Conservation (phyloP, 1,140 invertebrate species). For the Eumaeus atala region DNA sequence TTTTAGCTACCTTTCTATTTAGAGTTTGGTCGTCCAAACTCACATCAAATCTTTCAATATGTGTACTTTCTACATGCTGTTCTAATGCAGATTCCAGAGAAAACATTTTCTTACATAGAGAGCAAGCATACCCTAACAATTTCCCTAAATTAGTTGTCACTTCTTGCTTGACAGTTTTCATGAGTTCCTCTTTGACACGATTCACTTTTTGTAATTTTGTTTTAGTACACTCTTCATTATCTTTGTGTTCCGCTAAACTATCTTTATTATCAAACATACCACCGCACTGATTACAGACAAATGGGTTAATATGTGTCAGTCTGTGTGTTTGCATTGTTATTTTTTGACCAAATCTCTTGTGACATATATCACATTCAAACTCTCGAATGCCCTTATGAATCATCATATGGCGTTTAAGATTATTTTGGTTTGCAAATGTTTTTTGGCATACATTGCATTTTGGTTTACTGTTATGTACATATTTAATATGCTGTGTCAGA, state of each 20-base stretch:
- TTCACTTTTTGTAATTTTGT: slow-evolving; percentile 36
- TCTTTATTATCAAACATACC: slow-evolving; percentile 48
- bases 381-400: slow-evolving; percentile 74
- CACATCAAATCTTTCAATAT: slow-evolving; percentile 45
- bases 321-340: slow-evolving; percentile 70
- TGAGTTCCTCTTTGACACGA: slow-evolving; percentile 46
- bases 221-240: slow-evolving; percentile 47
- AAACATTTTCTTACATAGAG: slow-evolving; percentile 72
- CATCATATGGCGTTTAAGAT: slow-evolving; percentile 77
- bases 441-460: slow-evolving; percentile 74
- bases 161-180: slow-evolving; percentile 56
- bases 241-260: slow-evolving; percentile 40
- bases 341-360: slow-evolving; percentile 66
- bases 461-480: slow-evolving; percentile 68
- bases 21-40: slow-evolving; percentile 23
- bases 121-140: slow-evolving; percentile 65
- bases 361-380: slow-evolving; percentile 73
- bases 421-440: slow-evolving; percentile 76
- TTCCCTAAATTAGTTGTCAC: slow-evolving; percentile 51
- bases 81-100: slow-evolving; percentile 58
- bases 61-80: slow-evolving; percentile 61
- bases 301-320: slow-evolving; percentile 55
- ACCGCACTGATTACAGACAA: slow-evolving; percentile 54
- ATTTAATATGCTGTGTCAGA: slow-evolving; percentile 71
- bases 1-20: slow-evolving; percentile 46